Conservation (phyloP, 2,797 vertebrate genomes). For the Synanceia verrucosa region DNA sequence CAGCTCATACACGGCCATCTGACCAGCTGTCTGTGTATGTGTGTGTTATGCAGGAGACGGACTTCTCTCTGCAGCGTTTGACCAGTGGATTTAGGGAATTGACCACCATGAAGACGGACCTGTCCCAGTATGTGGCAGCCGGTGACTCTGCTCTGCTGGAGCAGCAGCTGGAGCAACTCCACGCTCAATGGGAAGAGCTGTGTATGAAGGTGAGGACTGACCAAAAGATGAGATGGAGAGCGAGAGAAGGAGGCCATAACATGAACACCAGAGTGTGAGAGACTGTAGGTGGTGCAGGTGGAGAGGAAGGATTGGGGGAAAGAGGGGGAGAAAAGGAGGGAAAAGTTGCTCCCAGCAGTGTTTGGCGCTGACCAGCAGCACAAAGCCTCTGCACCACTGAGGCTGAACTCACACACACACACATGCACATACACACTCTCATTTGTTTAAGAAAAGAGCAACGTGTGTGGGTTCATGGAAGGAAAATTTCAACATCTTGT, state of each 20-base stretch:
- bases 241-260: background rate
- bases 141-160: slow-evolving; percentile 85
- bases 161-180: slow-evolving; percentile 89
- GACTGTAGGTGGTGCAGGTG: slow-evolving; percentile 23
- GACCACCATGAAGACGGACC: slow-evolving; percentile 84
- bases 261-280: background rate
- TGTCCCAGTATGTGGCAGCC: slow-evolving; percentile 82
- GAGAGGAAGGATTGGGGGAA: slow-evolving; percentile 6
- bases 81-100: slow-evolving; percentile 81
- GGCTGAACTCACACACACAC: slow-evolving; percentile 28
- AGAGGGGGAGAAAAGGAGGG: slow-evolving; percentile 28
- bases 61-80: slow-evolving; percentile 86
- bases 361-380: slow-evolving; percentile 56
- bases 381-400: slow-evolving; percentile 63
- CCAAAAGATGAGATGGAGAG: background rate
- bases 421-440: slow-evolving; percentile 24
- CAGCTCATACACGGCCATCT: slow-evolving; percentile 44
- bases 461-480: slow-evolving; percentile 46
- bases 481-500: slow-evolving; percentile 36
- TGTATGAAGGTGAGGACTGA: slow-evolving; percentile 79
- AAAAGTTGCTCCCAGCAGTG: slow-evolving; percentile 53
- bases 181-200: slow-evolving; percentile 92
- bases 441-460: slow-evolving; percentile 51
- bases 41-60: slow-evolving; percentile 90
- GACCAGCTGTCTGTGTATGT: slow-evolving; percentile 41